Conservation (phyloP, 2,888 invertebrate species). For the Eumacrocentrus americanus region DNA sequence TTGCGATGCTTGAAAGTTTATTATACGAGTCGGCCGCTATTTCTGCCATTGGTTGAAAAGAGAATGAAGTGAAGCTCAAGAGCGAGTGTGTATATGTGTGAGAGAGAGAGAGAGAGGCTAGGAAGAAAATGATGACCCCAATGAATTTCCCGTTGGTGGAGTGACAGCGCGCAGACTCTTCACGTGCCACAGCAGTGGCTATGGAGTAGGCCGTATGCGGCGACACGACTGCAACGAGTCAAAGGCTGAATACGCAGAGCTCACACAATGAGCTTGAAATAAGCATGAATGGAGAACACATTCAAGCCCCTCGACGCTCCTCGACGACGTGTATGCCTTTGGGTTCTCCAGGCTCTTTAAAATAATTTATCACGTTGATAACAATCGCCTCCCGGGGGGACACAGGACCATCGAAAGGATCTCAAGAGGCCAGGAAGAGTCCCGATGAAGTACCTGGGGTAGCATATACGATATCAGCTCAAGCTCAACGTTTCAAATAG, state of each 20-base stretch:
- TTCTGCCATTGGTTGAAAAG: too few relatives aligned
- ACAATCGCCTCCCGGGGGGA: slow-evolving; percentile 3
- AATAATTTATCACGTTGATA: slow-evolving; percentile 49
- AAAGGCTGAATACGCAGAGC: slow-evolving; percentile 55
- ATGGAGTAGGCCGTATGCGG: too few relatives aligned
- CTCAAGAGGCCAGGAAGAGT: background rate
- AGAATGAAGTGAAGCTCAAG: too few relatives aligned
- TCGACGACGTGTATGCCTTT: slow-evolving; percentile 2
- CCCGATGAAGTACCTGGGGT: background rate
- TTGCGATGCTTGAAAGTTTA: too few relatives aligned
- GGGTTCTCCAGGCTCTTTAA: slow-evolving; percentile 35
- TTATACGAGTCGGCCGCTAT: too few relatives aligned
- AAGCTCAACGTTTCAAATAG: background rate
- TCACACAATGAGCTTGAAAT: slow-evolving; percentile 59
- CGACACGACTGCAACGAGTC: slow-evolving; percentile 43
- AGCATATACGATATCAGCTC: background rate
- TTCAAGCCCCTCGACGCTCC: slow-evolving; percentile 39
- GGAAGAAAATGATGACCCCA: slow-evolving; percentile 40
- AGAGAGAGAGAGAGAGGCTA: slow-evolving; percentile 12
- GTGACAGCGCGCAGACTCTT: too few relatives aligned
- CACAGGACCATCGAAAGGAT: background rate
- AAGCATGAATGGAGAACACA: slow-evolving; percentile 56
- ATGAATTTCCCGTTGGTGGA: slow-evolving; percentile 41
- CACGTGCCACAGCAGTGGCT: too few relatives aligned
- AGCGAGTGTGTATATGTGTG: background rate